Evolutionary conservation across 2,113 vertebrate genomes (phyloP).

Genomic region (Orycteropus afer): DNA sequence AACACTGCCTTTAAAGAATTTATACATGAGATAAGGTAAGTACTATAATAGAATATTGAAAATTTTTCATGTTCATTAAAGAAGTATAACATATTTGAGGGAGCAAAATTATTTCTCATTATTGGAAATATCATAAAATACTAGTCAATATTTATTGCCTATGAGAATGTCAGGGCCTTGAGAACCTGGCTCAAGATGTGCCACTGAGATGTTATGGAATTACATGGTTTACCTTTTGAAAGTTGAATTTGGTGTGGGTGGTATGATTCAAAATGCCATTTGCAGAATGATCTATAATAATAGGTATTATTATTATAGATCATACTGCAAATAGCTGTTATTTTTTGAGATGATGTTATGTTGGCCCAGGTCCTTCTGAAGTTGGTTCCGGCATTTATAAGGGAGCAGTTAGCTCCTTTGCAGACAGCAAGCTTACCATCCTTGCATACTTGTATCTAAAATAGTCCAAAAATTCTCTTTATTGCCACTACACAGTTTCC

Average conservation of each 20-base stretch:
- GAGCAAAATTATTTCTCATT: constrained; percentile 39
- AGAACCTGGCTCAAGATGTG: neutral
- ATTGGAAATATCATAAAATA: constrained; percentile 17
- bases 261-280: constrained; percentile 63
- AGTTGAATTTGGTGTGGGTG: constrained; percentile 52
- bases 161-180: neutral
- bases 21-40: neutral
- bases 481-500: constrained; percentile 84
- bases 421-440: constrained; percentile 83
- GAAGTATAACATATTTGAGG: neutral
- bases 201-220: constrained; percentile 12
- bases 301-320: too few species aligned
- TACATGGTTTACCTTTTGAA: constrained; percentile 57
- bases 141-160: neutral
- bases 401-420: constrained; percentile 78
- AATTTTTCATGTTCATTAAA: constrained; percentile 38
- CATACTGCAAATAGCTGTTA: too few species aligned
- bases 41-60: neutral
- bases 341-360: constrained; percentile 76
- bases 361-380: constrained; percentile 78
- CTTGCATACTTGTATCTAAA: constrained; percentile 85
- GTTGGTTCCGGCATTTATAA: constrained; percentile 79
- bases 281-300: constrained; percentile 69
- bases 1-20: neutral
- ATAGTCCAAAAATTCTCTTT: constrained; percentile 88